Base-by-base conservation (phyloP, 1,140 invertebrate genomes). In the Eriosoma lanigerum region DNA sequence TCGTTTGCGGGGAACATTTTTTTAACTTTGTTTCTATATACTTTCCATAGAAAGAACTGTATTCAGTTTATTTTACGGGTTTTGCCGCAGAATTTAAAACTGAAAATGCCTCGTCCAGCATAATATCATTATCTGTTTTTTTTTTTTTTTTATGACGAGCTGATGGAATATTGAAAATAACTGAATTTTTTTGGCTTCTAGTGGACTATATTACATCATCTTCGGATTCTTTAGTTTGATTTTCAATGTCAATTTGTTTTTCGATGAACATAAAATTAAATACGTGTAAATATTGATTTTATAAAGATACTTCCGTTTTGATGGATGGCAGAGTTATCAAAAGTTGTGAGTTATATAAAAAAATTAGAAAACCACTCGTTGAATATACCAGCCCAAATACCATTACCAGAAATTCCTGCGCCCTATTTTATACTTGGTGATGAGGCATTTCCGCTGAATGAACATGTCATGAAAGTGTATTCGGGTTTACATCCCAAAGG, bases 371-470 rank as follows among this genome's bases (percentile, higher is more conserved):
- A 82, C 46, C 32, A 82, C 81, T 82, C 81, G 83, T 19, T 81
- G 26, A 19, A 70, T 24, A 17, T 52, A 44, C 64, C 46, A 48
- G 3, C 80, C 10, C 8, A 15, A 21, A 21, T 6, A 10, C 46
- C 64, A 52, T 64, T 68, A 52, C 64, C 46, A 2, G 32, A 48
- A 52, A 44, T 17, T 13, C 10, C 46, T 3, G 8, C 72, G 21
- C 82, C 81, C 0, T 82, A 80, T 56, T 50, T 80, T 84, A 82
- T 87, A 84, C 83, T 88, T 29, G 88, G 81, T 15, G 88, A 89
- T 84, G 86, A 86, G 66, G 87, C 87, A 50, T 90, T 89, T 84
- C 83, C 86, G 24, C 66, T 89, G 48, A 83, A 86, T 88, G 85
- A n/a, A n/a, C n/a, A n/a, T n/a, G n/a, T n/a, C n/a, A n/a, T n/a